Evolutionary conservation across 2,113 vertebrate species (phyloP), one percentile per base, ranked within the genome.

Genomic region (Oplegnathus fasciatus): DNA sequence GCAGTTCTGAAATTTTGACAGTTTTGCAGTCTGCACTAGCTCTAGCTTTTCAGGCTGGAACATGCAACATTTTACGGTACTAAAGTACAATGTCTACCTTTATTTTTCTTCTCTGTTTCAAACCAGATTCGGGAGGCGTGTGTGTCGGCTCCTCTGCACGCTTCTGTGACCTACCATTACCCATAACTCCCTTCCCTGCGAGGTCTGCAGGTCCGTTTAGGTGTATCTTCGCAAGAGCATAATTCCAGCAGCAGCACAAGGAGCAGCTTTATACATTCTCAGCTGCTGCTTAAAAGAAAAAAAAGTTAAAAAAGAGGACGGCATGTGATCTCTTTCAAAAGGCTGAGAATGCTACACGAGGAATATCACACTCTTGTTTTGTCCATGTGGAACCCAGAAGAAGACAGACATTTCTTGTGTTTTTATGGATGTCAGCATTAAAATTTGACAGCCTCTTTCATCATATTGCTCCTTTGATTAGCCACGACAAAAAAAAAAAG

Each of bases 401-500:
- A 78, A 78, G 26, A 77, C 34, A 67, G 24, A 50, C 9, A 34
- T 62, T 80, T 42, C 44, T 10, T 22, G 18, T 57, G 37, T 67
- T 81, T 73, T 78, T 67, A 60, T 60, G 57, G 40, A 57, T 17
- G 14, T 75, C 76, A 71, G 76, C 52, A 64, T 86, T 67, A 18
- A 42, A 75, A 67, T 74, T 37, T 70, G 62, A 80, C 55, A 80
- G 17, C 50, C 22, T 83, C 50, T 81, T 90, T 81, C 18, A 84
- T 81, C 72, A 54, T 34, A 37, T 44, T 83, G 55, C 48, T 75
- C 37, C 62, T 87, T 80, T 87, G 75, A 80, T 80, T 79, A 82
- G 26, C 34, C 13, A 52, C 3, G 2, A 64, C 6, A 18, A 58
- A 14, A 34, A 26, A 55, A 62, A n/a, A 37, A 22, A 18, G 40